A percentile compares a stretch with the other conserved stretches of the same genome.
Conservation (phyloP, 2,113 vertebrate genomes). For the Nycticebus coucang region DNA sequence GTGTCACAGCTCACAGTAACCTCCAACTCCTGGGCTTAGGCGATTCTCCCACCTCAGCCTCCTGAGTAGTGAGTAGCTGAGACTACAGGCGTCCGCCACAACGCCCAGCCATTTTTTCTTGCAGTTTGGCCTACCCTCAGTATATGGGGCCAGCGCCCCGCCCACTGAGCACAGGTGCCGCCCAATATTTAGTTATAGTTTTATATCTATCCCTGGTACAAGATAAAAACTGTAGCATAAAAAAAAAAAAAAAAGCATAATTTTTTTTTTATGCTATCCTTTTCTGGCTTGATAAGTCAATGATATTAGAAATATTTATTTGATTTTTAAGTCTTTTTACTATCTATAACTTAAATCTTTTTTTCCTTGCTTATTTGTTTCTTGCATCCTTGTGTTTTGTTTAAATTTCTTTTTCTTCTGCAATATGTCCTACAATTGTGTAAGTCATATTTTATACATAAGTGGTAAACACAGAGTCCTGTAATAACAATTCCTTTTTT, state of each 20-base stretch:
- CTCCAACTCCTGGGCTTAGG: no score
- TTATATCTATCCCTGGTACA: not conserved
- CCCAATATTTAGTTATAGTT: not conserved
- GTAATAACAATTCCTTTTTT: not conserved
- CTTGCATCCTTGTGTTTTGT: not conserved
- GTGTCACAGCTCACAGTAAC: no score
- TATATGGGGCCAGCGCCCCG: no score
- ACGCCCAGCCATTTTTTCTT: no score
- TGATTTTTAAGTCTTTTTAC: not conserved
- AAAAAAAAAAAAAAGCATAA: no score
- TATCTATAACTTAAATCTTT: not conserved
- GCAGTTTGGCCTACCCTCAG: no score
- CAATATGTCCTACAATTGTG: not conserved
- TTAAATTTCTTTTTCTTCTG: not conserved
- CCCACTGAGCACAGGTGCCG: no score
- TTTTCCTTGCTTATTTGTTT: not conserved
- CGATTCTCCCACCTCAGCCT: no score
- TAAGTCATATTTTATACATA: not conserved
- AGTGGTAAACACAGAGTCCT: not conserved
- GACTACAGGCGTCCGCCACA: no score
- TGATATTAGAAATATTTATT: not conserved
- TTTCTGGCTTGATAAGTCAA: not conserved
- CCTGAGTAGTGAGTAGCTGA: no score
- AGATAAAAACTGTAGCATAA: not conserved
- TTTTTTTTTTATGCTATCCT: not conserved